A percentile compares a stretch with the other conserved stretches of the same genome.
Conservation (phyloP, 2,888 invertebrate species). For the Microplitis deprimator region DNA sequence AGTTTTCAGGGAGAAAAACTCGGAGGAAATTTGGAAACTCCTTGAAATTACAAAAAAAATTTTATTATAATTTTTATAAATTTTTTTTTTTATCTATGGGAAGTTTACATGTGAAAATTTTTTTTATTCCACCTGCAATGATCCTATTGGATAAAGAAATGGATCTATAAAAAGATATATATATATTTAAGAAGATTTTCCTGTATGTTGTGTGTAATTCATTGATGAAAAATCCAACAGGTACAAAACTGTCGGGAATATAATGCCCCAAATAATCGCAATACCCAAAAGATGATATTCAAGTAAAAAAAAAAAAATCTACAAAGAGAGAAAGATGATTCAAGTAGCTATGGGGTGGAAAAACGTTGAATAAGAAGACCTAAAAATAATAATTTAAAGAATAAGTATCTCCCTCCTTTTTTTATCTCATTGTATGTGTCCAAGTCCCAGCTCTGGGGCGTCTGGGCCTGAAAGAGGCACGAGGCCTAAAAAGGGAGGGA, state of each 20-base stretch:
- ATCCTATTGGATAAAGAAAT: background rate
- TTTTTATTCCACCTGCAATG: background rate
- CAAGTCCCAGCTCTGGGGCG: conserved; percentile 12
- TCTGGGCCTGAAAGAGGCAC: conserved; percentile 47
- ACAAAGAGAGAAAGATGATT: conserved; percentile 2
- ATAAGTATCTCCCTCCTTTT: background rate
- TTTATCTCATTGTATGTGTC: background rate
- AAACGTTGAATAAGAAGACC: conserved; percentile 28
- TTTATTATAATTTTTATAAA: background rate
- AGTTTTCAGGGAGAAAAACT: too few relatives aligned
- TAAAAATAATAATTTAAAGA: background rate
- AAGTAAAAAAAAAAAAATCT: background rate
- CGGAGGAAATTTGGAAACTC: too few relatives aligned
- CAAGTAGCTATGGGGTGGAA: conserved; percentile 6
- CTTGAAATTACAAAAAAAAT: background rate
- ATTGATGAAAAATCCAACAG: background rate
- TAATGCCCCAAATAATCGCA: background rate
- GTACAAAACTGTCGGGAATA: background rate
- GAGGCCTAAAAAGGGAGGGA: conserved; percentile 50
- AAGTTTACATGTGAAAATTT: background rate
- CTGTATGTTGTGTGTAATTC: background rate
- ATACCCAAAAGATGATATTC: background rate
- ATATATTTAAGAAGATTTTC: background rate
- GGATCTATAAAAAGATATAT: background rate
- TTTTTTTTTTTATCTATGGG: background rate